Evolutionary conservation across 2,797 vertebrate species (phyloP), one percentile per base, ranked within the genome.

Genomic region (Crotalus adamanteus): DNA sequence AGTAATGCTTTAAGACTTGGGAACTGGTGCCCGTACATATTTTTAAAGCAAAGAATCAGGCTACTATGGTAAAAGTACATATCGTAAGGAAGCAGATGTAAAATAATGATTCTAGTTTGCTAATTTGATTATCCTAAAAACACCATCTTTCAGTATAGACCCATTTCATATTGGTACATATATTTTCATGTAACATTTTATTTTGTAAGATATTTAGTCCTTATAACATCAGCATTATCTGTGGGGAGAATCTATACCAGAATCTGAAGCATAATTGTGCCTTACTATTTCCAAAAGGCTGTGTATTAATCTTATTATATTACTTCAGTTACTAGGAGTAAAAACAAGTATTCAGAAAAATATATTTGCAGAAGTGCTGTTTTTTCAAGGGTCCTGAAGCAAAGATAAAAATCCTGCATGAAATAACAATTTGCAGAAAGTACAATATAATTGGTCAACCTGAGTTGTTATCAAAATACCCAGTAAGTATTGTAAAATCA

Each of bases 341-440:
- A 42, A 59, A 56, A 73, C 53, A 31, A 53, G 60, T 51, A 14
- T 25, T 86, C 73, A 86, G 73, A 57, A 63, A 9, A 83, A 37
- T 83, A 47, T 83, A 47, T 83, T 65, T 91, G 59, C 22, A 13
- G 12, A 85, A n/a, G 5, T 94, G 60, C 55, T 89, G 14, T 61
- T 60, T 47, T 92, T 93, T 57, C 26, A 14, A 47, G 59, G 91
- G 9, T 92, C 69, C 57, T 6, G n/a, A n/a, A 8, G 37, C 42
- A 22, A 91, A 57, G 31, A 61, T 63, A 51, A 26, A 65, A 92
- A 87, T 94, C 86, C 20, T 26, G 31, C 37, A n/a, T 88, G 26
- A 94, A 83, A 92, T 87, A 57, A 87, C 89, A 95, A 94, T 91
- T 95, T 93, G 26, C 14, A 9, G 69, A 37, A 31, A 55, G 61